Conservation (phyloP, 1,140 invertebrate genomes). For the Tyrophagus putrescentiae region DNA sequence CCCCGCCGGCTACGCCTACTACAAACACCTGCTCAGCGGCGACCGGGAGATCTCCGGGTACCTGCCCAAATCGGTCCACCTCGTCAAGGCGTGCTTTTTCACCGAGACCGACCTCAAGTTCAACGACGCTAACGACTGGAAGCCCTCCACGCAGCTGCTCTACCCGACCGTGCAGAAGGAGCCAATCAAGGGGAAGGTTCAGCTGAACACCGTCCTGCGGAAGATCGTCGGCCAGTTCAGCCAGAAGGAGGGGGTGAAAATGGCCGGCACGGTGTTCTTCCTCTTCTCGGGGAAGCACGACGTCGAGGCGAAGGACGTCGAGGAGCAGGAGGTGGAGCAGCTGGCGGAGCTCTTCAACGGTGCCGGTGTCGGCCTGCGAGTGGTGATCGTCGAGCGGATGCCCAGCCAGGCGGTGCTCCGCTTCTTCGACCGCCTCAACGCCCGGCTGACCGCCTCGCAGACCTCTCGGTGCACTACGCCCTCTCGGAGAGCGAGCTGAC, state of each 20-base stretch:
- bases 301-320: background rate
- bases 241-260: background rate
- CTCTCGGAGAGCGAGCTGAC: background rate
- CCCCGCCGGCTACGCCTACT: too few species aligned
- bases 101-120: too few species aligned
- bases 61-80: too few species aligned
- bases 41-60: too few species aligned
- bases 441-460: background rate
- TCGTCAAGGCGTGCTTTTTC: too few species aligned
- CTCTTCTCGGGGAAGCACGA: background rate
- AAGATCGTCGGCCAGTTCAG: background rate
- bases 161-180: background rate
- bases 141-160: background rate
- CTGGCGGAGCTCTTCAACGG: background rate
- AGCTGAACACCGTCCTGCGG: background rate
- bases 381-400: background rate
- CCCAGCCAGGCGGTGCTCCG: background rate
- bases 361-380: background rate
- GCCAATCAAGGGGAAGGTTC: background rate
- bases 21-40: too few species aligned
- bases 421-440: background rate
- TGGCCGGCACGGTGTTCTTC: background rate
- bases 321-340: background rate
- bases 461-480: background rate
- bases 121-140: too few species aligned